phyloP scores from a whole-genome alignment of 1,140 invertebrate species.

The Tenebrio molitor region DNA sequence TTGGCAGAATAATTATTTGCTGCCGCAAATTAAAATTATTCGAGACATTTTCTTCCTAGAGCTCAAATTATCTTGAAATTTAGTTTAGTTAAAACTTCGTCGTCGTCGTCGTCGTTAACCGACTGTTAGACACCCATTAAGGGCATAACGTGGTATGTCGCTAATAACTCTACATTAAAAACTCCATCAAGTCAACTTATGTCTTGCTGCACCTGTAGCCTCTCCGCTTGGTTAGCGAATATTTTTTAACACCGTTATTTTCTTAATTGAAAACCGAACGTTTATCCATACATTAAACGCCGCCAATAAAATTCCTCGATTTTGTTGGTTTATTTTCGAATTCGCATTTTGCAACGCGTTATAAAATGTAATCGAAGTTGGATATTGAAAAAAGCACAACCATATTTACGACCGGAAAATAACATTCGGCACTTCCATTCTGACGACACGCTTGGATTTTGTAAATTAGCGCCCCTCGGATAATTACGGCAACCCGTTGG shows the following conservation, averaged over 20 bases:
- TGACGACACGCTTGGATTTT: too few species aligned
- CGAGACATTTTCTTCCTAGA: too few species aligned
- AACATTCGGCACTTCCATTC: constrained; percentile 1
- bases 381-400: not conserved
- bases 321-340: not conserved
- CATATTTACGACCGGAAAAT: constrained; percentile 1
- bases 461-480: too few species aligned
- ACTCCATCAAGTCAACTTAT: not conserved
- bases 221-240: too few species aligned
- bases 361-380: not conserved
- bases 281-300: not conserved
- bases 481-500: too few species aligned
- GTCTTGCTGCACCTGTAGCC: too few species aligned
- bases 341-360: not conserved
- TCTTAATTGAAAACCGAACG: not conserved
- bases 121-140: not conserved
- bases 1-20: too few species aligned
- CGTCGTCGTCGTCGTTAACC: too few species aligned
- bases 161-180: not conserved
- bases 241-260: not conserved
- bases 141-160: not conserved
- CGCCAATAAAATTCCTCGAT: not conserved
- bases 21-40: too few species aligned
- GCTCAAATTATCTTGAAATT: too few species aligned
- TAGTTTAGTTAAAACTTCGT: too few species aligned